Percentiles rank a stretch among this genome's conserved stretches.
phyloP scores from a whole-genome alignment of 1,140 invertebrate genomes.

The Ruditapes philippinarum region DNA sequence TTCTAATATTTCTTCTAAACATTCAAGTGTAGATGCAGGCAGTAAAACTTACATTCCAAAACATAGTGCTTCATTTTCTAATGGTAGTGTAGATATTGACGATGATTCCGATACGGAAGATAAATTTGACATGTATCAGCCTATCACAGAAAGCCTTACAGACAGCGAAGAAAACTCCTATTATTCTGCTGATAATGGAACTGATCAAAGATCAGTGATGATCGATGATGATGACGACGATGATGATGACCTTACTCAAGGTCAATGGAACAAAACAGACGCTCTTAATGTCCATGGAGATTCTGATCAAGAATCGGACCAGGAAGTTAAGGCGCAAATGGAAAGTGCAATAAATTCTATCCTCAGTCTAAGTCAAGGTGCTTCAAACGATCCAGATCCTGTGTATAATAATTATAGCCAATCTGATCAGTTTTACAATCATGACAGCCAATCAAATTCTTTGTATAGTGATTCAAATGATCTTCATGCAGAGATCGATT shows the following conservation, averaged over 20 bases:
- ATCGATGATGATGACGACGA: too few species aligned
- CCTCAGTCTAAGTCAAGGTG: constrained; percentile 73
- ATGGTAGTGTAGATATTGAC: not conserved
- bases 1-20: constrained; percentile 1
- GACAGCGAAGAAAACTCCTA: constrained; percentile 65
- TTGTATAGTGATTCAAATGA: constrained; percentile 22
- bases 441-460: constrained; percentile 30
- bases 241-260: not conserved
- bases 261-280: constrained; percentile 21
- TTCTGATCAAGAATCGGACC: constrained; percentile 67
- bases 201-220: constrained; percentile 9
- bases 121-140: constrained; percentile 56
- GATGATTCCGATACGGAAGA: constrained; percentile 24
- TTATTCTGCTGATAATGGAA: constrained; percentile 49
- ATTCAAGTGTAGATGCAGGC: constrained; percentile 20
- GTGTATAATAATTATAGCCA: constrained; percentile 27
- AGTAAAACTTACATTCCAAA: constrained; percentile 29
- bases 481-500: constrained; percentile 1
- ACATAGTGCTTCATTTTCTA: constrained; percentile 16
- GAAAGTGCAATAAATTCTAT: constrained; percentile 83
- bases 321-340: constrained; percentile 78
- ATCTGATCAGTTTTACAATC: constrained; percentile 40
- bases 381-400: constrained; percentile 16
- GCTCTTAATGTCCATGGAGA: constrained; percentile 1
- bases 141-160: constrained; percentile 63